phyloP scores from a whole-genome alignment of 1,140 invertebrate genomes.

The Polyergus mexicanus region DNA sequence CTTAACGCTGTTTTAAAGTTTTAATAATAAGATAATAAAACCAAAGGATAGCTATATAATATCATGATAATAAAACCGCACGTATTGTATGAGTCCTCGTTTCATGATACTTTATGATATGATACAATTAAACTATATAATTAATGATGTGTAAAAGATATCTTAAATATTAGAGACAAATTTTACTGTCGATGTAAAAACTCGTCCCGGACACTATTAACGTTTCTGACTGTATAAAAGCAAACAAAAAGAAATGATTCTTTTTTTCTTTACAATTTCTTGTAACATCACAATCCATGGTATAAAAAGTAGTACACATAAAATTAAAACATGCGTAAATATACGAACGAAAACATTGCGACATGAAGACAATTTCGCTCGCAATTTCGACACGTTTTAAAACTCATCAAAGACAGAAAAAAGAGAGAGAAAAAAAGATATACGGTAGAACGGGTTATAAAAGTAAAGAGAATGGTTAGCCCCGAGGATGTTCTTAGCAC shows the following conservation, averaged over 20 bases:
- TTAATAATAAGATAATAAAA: background rate
- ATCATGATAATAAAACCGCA: background rate
- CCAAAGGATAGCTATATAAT: background rate
- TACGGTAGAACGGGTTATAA: constrained; percentile 12
- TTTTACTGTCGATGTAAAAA: background rate
- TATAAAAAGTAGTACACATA: no score
- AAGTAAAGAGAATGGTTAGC: constrained; percentile 47
- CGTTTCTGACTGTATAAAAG: background rate
- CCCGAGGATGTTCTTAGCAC: constrained; percentile 78
- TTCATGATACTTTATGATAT: background rate
- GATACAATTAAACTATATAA: background rate
- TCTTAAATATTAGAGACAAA: background rate
- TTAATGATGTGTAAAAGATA: constrained; percentile 12
- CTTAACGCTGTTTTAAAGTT: background rate
- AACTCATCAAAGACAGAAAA: background rate
- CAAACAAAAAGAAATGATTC: no score
- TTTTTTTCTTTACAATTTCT: no score
- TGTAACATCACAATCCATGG: no score
- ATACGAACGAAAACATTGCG: no score
- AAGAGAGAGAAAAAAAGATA: background rate
- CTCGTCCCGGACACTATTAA: background rate
- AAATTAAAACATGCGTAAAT: no score
- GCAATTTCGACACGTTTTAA: background rate
- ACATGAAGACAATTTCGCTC: no score
- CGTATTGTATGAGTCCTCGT: background rate